These are phyloP conservation scores for Cheirogaleus medius DNA, from an alignment of 2,113 vertebrate genomes.

Conservation along the genomic window DNA sequence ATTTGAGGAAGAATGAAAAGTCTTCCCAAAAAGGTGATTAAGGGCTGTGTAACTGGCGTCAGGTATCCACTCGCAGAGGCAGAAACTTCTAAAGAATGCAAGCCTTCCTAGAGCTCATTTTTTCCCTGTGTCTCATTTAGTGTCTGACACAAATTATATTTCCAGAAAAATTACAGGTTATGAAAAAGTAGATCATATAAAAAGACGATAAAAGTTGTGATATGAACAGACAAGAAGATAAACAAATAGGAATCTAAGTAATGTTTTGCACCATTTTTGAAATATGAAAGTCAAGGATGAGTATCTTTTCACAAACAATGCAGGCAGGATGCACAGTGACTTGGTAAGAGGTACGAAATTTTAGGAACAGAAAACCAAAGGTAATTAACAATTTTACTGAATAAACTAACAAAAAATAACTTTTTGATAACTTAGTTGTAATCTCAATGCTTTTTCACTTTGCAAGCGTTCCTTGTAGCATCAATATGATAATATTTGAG, in stretches of 20 bases:
- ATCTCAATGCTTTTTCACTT: neutral
- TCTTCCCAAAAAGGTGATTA: neutral
- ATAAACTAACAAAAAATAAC: neutral
- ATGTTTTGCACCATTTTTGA: neutral
- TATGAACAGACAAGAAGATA: neutral
- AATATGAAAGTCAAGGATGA: neutral
- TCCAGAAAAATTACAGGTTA: neutral
- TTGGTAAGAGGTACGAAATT: neutral
- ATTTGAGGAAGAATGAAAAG: neutral
- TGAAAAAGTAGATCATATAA: neutral
- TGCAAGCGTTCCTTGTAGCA: neutral
- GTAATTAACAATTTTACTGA: neutral
- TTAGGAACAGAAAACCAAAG: neutral
- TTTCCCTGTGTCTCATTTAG: neutral
- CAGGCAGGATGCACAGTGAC: neutral
- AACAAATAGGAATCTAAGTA: neutral
- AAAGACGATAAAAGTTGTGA: neutral
- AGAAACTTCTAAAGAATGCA: neutral
- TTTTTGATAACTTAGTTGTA: neutral
- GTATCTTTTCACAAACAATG: neutral
- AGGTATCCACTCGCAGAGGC: neutral
- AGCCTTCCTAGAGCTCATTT: neutral
- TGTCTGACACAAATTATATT: neutral
- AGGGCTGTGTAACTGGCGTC: neutral
- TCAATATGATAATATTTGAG: neutral